Conservation (phyloP, 1,140 invertebrate species). For the Apis dorsata region DNA sequence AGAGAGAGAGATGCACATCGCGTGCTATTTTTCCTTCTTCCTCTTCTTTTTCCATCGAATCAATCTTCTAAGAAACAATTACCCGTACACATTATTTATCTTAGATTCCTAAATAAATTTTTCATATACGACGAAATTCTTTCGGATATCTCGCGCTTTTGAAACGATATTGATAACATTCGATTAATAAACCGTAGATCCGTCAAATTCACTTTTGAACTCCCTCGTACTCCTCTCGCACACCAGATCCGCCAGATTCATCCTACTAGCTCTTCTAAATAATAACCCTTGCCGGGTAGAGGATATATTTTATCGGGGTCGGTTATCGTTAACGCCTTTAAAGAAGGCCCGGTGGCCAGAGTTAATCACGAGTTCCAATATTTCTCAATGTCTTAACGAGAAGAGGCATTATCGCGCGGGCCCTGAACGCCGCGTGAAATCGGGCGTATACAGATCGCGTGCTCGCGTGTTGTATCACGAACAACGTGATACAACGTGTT, state of each 20-base stretch:
- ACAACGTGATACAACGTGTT: not conserved
- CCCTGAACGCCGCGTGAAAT: constrained; percentile 46
- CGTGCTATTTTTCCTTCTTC: too few relatives aligned
- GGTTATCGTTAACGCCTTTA: constrained; percentile 48
- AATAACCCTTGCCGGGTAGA: constrained; percentile 24
- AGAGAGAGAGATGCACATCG: too few relatives aligned
- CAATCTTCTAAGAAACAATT: too few relatives aligned
- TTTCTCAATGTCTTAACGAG: constrained; percentile 68
- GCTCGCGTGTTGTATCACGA: constrained; percentile 51
- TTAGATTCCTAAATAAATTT: too few relatives aligned
- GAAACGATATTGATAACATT: not conserved
- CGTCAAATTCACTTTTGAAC: not conserved
- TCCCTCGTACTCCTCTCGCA: not conserved
- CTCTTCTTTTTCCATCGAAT: too few relatives aligned
- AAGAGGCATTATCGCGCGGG: constrained; percentile 56
- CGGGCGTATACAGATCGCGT: constrained; percentile 59
- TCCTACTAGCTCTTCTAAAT: constrained; percentile 21
- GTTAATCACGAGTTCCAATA: constrained; percentile 64
- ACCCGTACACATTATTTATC: too few relatives aligned
- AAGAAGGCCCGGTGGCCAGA: constrained; percentile 37
- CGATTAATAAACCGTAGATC: constrained; percentile 8
- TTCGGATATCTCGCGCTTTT: too few relatives aligned
- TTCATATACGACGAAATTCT: too few relatives aligned
- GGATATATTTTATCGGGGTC: constrained; percentile 44
- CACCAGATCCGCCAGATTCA: not conserved